phyloP scores from a whole-genome alignment of 2,888 invertebrate genomes.

The Tribolium freemani region DNA sequence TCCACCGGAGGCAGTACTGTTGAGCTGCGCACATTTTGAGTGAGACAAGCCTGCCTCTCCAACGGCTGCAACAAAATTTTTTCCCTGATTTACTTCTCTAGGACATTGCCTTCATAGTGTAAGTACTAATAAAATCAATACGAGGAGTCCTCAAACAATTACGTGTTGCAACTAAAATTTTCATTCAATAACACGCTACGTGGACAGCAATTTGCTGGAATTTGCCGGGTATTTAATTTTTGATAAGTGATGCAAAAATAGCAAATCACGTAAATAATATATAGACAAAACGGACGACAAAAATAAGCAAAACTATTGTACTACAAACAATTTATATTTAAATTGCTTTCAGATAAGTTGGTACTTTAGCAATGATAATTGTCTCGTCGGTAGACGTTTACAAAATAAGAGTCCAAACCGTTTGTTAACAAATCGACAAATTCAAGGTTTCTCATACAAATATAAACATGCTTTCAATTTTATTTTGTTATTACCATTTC shows the following conservation, averaged over 20 bases:
- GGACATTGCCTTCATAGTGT: background rate
- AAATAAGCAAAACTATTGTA: background rate
- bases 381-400: background rate
- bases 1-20: slow-evolving; percentile 79
- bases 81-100: background rate
- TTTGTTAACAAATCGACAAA: background rate
- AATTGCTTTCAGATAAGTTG: background rate
- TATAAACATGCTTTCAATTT: no score
- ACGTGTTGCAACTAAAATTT: slow-evolving; percentile 19
- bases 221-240: background rate
- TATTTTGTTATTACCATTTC: no score
- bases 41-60: slow-evolving; percentile 32
- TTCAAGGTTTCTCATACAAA: background rate
- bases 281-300: background rate
- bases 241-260: background rate
- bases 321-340: background rate
- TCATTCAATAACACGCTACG: slow-evolving; percentile 4
- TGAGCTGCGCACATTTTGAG: slow-evolving; percentile 66
- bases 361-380: background rate
- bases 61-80: slow-evolving; percentile 20
- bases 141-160: slow-evolving; percentile 14
- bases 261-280: background rate
- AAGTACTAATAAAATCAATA: slow-evolving; percentile 16
- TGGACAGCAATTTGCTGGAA: background rate
- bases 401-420: no score